These are phyloP conservation scores for Coregonus sp. DNA, from an alignment of 2,797 vertebrate genomes.

Conservation along the genomic window DNA sequence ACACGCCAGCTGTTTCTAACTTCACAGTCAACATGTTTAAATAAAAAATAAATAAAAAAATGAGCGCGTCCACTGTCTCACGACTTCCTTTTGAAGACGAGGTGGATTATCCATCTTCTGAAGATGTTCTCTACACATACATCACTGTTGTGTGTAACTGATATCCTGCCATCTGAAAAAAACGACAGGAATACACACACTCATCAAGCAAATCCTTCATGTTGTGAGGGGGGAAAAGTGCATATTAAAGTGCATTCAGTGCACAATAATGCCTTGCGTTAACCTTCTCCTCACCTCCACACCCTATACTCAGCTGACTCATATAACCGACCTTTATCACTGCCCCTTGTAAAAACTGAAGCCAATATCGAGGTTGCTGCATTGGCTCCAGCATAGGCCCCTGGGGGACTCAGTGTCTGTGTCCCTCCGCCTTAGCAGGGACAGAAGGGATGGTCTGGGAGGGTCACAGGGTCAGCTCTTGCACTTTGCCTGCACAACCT, in stretches of 20 bases:
- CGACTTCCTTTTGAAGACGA: neutral
- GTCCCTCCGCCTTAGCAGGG: conserved; percentile 46
- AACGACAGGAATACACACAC: neutral
- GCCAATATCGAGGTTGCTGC: conserved; percentile 4
- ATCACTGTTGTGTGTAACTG: neutral
- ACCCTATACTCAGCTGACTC: conserved; percentile 6
- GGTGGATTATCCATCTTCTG: neutral
- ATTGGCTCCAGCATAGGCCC: conserved; percentile 28
- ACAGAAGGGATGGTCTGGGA: neutral
- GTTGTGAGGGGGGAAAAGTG: neutral
- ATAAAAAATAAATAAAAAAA: conserved; percentile 13
- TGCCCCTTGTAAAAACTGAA: conserved; percentile 16
- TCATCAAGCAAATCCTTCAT: neutral
- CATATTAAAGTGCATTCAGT: neutral
- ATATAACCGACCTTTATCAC: conserved; percentile 15
- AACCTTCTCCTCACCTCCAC: neutral
- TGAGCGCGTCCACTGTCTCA: neutral
- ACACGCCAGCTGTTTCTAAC: conserved; percentile 34
- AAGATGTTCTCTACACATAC: neutral
- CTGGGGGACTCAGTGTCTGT: conserved; percentile 10
- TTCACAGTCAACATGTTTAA: conserved; percentile 28
- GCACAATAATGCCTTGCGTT: neutral
- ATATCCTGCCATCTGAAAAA: neutral
- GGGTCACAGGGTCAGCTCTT: conserved; percentile 32
- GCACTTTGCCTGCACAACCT: conserved; percentile 42